Percentiles rank a stretch among this genome's conserved stretches.
These are phyloP conservation scores for Dallia pectoralis DNA, from an alignment of 2,797 vertebrate genomes.

Conservation along the genomic window DNA sequence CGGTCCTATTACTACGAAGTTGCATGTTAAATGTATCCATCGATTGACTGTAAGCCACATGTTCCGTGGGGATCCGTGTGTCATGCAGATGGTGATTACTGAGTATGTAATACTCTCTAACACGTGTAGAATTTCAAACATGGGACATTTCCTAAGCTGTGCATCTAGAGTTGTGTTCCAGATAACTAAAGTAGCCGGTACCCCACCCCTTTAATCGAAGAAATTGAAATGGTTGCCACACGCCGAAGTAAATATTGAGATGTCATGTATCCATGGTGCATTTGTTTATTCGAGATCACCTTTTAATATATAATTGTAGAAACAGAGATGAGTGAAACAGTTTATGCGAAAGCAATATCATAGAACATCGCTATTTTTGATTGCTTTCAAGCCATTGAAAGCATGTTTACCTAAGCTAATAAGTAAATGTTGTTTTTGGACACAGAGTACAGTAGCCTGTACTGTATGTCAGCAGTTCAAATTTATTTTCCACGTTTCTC, in stretches of 20 bases:
- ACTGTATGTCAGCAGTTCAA: background rate
- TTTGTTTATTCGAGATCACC: background rate
- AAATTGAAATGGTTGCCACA: slow-evolving; percentile 9
- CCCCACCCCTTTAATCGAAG: slow-evolving; percentile 6
- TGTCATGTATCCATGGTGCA: slow-evolving; percentile 22
- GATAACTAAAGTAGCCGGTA: slow-evolving; percentile 18
- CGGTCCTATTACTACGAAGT: slow-evolving; percentile 59
- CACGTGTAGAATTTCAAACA: slow-evolving; percentile 14
- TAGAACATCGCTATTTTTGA: slow-evolving; percentile 45
- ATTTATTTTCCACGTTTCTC: background rate
- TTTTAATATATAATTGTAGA: slow-evolving; percentile 9
- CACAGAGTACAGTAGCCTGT: slow-evolving; percentile 13
- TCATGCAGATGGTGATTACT: slow-evolving; percentile 47
- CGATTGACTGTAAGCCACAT: slow-evolving; percentile 31
- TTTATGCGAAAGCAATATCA: slow-evolving; percentile 30
- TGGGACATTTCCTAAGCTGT: slow-evolving; percentile 12
- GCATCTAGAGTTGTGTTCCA: slow-evolving; percentile 30
- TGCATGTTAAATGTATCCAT: slow-evolving; percentile 66
- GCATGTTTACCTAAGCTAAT: background rate
- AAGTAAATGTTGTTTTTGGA: slow-evolving; percentile 34
- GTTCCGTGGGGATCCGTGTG: slow-evolving; percentile 35
- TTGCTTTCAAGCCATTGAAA: background rate
- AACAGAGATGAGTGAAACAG: slow-evolving; percentile 13
- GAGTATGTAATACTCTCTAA: slow-evolving; percentile 61
- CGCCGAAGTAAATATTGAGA: slow-evolving; percentile 33